Evolutionary conservation across 2,797 vertebrate species (phyloP), one percentile per base, ranked within the genome.

Genomic region (Clarias pachynema): DNA sequence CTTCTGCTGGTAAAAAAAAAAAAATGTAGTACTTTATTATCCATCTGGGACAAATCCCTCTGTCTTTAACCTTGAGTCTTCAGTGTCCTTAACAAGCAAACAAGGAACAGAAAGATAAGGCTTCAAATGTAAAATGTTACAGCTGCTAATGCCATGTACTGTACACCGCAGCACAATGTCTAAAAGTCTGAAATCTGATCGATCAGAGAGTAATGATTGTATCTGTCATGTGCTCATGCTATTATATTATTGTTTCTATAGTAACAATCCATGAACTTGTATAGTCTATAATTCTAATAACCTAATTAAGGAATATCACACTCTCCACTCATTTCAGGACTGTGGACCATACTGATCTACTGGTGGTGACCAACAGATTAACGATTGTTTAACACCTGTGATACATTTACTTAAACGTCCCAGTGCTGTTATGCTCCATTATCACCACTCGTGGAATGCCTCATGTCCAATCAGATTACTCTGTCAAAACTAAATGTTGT

Each of bases 41-140:
- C 69, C 60, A 66, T 68, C 77, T 22, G n/a, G 65, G 81, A 83
- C 68, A 62, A 79, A 79, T 69, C 81, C 56, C n/a, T 79, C 26
- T 70, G 57, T 73, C 31, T 83, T 79, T 86, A 86, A 79, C 81
- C 85, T 70, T 60, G 5, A 60, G 69, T 22, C 18, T 72, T 79
- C 37, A 70, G 16, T 16, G 40, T 73, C 56, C 49, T 53, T 72
- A 63, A 63, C 63, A 77, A 82, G 72, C 7, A 3, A 29, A 12
- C 49, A 22, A 15, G 69, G 59, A 85, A 85, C 44, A 22, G 24
- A 20, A 5, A 69, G 37, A 70, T 8, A 82, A 78, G 20, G 37
- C 26, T 60, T 29, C n/a, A 65, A 69, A 70, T 56, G 57, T 26
- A 63, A 63, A 56, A 34, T 37, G 5, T 34, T 60, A 24, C 10